Conservation (phyloP, 2,113 vertebrate species). For the Andinoacara biseriatus region DNA sequence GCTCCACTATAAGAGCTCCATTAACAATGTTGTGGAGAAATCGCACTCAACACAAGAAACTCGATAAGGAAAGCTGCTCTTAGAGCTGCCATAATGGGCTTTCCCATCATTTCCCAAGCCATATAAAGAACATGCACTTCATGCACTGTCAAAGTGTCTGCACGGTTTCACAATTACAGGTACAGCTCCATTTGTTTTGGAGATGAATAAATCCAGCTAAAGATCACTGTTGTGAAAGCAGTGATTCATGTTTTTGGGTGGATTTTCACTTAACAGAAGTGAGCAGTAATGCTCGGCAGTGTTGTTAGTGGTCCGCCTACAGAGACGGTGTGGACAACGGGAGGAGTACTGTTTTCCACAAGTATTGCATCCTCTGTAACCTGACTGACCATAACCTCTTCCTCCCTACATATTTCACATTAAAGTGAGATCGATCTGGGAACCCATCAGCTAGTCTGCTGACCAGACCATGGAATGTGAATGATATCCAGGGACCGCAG, state of each 20-base stretch:
- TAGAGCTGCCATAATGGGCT: slow-evolving; percentile 18
- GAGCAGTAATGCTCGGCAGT: slow-evolving; percentile 12
- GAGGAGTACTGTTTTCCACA: slow-evolving; percentile 18
- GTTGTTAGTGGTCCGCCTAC: slow-evolving; percentile 13
- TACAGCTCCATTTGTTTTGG: not conserved
- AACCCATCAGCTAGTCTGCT: not conserved
- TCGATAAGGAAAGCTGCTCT: not conserved
- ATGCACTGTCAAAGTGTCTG: not conserved
- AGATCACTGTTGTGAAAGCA: not conserved
- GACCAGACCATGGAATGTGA: not conserved
- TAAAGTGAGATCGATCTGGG: slow-evolving; percentile 18
- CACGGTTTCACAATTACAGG: not conserved
- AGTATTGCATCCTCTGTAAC: not conserved
- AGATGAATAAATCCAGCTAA: not conserved
- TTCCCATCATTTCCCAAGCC: not conserved
- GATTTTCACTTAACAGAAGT: slow-evolving; percentile 29
- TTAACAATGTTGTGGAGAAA: slow-evolving; percentile 7
- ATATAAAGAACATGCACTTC: slow-evolving; percentile 7
- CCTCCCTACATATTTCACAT: slow-evolving; percentile 2
- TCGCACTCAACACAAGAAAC: slow-evolving; percentile 1
- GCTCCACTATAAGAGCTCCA: slow-evolving; percentile 5
- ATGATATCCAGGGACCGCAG: not conserved
- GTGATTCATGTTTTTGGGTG: slow-evolving; percentile 8
- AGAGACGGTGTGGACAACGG: not conserved
- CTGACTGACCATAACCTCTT: slow-evolving; percentile 13